Conservation (phyloP, 2,113 vertebrate genomes). For the Ctenodactylus gundi region DNA sequence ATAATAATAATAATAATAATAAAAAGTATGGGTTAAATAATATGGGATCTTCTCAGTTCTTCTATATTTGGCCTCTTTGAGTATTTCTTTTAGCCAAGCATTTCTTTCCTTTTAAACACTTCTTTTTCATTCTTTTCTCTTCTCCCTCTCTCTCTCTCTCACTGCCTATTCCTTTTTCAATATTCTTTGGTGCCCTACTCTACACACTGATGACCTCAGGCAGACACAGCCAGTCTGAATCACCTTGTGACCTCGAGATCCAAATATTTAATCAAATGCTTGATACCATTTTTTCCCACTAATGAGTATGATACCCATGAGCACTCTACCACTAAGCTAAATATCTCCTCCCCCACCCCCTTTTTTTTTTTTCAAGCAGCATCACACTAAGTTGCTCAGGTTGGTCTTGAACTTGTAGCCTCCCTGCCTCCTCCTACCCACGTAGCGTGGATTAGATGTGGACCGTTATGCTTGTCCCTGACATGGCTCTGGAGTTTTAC, state of each 20-base stretch:
- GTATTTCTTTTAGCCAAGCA: background rate
- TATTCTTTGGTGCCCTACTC: background rate
- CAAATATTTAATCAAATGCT: background rate
- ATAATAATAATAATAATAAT: no score
- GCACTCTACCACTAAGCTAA: background rate
- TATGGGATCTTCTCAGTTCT: background rate
- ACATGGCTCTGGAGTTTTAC: background rate
- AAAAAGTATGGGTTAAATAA: background rate
- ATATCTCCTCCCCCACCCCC: background rate
- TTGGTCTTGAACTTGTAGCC: background rate
- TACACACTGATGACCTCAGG: background rate
- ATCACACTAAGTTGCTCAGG: background rate
- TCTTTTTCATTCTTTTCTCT: background rate
- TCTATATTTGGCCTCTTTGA: background rate
- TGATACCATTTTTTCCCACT: background rate
- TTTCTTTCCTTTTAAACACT: background rate
- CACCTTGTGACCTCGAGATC: background rate
- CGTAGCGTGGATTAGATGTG: background rate
- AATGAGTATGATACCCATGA: background rate
- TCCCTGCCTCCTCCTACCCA: background rate
- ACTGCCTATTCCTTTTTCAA: background rate
- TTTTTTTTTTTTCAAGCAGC: background rate
- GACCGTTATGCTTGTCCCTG: background rate
- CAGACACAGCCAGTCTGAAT: background rate
- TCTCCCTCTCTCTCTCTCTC: background rate